Percentiles rank a stretch among this genome's conserved stretches.
Evolutionary conservation across 2,888 invertebrate species (phyloP).

Genomic region (Sericinus montela): DNA sequence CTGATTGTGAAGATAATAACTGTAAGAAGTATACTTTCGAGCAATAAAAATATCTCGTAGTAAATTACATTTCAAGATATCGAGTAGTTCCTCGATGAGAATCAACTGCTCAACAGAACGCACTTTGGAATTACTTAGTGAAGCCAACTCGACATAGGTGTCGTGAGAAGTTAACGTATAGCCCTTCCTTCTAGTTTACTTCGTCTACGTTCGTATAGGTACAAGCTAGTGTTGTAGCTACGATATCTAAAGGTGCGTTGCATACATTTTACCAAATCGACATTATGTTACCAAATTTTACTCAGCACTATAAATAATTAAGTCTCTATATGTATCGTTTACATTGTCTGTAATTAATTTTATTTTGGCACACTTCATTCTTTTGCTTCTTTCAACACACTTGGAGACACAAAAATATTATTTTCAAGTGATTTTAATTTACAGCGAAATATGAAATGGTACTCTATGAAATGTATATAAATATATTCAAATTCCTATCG

Average conservation of each 20-base stretch:
- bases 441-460: not conserved
- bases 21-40: slow-evolving; percentile 36
- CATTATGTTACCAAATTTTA: too few relatives aligned
- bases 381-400: slow-evolving; percentile 29
- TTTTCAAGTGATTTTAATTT: not conserved
- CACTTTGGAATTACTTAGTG: slow-evolving; percentile 47
- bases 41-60: slow-evolving; percentile 46
- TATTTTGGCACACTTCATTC: slow-evolving; percentile 29
- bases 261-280: slow-evolving; percentile 18
- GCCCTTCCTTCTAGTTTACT: slow-evolving; percentile 54
- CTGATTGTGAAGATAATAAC: not conserved
- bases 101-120: slow-evolving; percentile 62
- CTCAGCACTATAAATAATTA: not conserved
- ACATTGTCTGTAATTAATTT: not conserved
- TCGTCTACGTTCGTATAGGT: slow-evolving; percentile 50
- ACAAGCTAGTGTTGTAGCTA: slow-evolving; percentile 41
- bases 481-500: slow-evolving; percentile 62
- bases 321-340: not conserved
- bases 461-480: slow-evolving; percentile 29
- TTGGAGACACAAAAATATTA: slow-evolving; percentile 9
- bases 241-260: slow-evolving; percentile 30
- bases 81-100: slow-evolving; percentile 12
- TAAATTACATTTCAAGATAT: slow-evolving; percentile 40
- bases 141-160: slow-evolving; percentile 58
- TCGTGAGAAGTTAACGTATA: slow-evolving; percentile 37